Evolutionary conservation across 2,797 vertebrate species (phyloP).

Genomic region (Scolopax rusticola): DNA sequence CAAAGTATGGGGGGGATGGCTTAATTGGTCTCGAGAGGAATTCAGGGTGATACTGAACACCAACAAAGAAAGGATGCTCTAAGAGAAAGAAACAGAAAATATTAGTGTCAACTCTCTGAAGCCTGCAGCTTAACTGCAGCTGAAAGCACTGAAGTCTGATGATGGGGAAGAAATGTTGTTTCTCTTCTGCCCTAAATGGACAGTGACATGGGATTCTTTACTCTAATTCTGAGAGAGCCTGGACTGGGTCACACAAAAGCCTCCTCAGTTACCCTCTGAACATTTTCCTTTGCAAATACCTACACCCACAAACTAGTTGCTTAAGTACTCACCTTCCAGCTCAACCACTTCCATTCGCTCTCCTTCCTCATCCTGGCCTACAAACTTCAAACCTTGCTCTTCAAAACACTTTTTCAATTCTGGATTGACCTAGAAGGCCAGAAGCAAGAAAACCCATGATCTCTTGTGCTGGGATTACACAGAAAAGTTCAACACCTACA

Average conservation of each 20-base stretch:
- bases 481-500: not conserved
- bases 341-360: slow-evolving; percentile 96
- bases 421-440: slow-evolving; percentile 88
- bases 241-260: not conserved
- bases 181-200: not conserved
- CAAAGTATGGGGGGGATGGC: slow-evolving; percentile 93
- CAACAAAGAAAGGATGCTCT: slow-evolving; percentile 96
- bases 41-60: slow-evolving; percentile 96
- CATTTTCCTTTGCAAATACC: not conserved
- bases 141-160: not conserved
- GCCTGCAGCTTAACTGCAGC: not conserved
- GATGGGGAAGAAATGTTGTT: not conserved
- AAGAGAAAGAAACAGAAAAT: not conserved
- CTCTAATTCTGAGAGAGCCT: not conserved
- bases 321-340: slow-evolving; percentile 84
- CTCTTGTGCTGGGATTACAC: not conserved
- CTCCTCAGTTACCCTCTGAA: not conserved
- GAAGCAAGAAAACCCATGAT: not conserved
- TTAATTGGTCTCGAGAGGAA: slow-evolving; percentile 97
- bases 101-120: not conserved
- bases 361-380: slow-evolving; percentile 93
- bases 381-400: slow-evolving; percentile 89
- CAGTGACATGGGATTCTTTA: not conserved
- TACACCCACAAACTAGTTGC: not conserved
- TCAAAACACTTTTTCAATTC: slow-evolving; percentile 90